Evolutionary conservation across 2,113 vertebrate species (phyloP), one percentile per base, ranked within the genome.

Genomic region (Egretta garzetta): DNA sequence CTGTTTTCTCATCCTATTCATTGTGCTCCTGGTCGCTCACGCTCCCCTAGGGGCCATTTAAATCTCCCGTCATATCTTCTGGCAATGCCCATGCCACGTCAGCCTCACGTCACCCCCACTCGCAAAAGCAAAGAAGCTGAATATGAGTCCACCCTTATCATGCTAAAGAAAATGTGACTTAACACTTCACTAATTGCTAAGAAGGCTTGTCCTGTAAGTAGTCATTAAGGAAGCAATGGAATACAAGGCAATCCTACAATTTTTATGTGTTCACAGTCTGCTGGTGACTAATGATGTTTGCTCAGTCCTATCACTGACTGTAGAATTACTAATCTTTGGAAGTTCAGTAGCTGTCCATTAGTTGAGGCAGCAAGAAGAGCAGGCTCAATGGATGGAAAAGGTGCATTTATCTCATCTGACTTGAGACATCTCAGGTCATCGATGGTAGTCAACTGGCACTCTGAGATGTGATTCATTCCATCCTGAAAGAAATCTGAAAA

Each of bases 61-160:
- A 41, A 41, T 41, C 39, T 41, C 39, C 39, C 39, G 39, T 41
- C 39, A 11, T 39, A 10, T 12, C 39, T 41, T 41, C 39, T 13
- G 12, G 39, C 39, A 41, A 41, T 41, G 39, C 39, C 39, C 39
- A 41, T 41, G 39, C 39, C 39, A 9, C 39, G 9, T 13, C 39
- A 41, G 39, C 39, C 12, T 12, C 39, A 41, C 5, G 39, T 41
- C 39, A 41, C 39, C 39, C 39, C 39, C 12, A 12, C 41, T 43
- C 14, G 14, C 13, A 66, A 81, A 17, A n/a, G 80, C 52, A 93
- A 97, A 97, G 96, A 90, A 96, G 84, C 49, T 93, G 96, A 93
- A 93, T 95, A 95, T 94, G 87, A 97, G 77, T 87, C 77, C 26
- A 33, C 56, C 60, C 87, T 95, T 93, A 93, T 45, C n/a, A 90